A percentile compares a stretch with the other conserved stretches of the same genome.
These are phyloP conservation scores for Magallana ariakensis DNA, from an alignment of 1,140 invertebrate genomes.

Conservation along the genomic window DNA sequence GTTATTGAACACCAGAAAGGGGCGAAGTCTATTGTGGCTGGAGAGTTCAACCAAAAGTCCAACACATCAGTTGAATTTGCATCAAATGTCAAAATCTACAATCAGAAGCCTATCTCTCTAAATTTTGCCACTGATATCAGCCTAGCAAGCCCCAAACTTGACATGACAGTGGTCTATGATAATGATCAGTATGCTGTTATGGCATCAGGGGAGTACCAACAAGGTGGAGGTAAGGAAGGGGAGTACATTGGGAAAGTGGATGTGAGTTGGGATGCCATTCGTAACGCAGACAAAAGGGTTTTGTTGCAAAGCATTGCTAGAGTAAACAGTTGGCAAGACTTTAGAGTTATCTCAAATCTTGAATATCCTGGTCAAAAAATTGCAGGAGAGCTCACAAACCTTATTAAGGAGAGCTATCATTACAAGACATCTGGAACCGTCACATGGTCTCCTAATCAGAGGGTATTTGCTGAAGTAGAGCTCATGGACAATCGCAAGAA, in stretches of 20 bases:
- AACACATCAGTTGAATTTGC: conserved; percentile 6
- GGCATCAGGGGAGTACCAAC: conserved; percentile 35
- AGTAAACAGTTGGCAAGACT: conserved; percentile 44
- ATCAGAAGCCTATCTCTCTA: conserved; percentile 38
- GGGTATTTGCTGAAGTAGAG: conserved; percentile 50
- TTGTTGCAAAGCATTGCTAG: conserved; percentile 45
- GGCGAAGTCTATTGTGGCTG: conserved; percentile 40
- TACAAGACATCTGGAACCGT: conserved; percentile 54
- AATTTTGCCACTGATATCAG: neutral
- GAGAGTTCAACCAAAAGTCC: conserved; percentile 5
- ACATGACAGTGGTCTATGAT: conserved; percentile 32
- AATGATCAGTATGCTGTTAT: conserved; percentile 42
- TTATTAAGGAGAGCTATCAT: neutral
- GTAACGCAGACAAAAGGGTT: conserved; percentile 49
- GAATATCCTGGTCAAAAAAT: conserved; percentile 52
- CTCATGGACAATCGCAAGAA: conserved; percentile 41
- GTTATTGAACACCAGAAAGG: conserved; percentile 45
- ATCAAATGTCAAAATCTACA: conserved; percentile 41
- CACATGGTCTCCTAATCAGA: conserved; percentile 63
- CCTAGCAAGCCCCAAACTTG: conserved; percentile 15
- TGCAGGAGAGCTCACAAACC: conserved; percentile 53
- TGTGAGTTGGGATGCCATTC: conserved; percentile 64
- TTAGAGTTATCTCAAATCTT: conserved; percentile 40
- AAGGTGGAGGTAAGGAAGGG: conserved; percentile 47
- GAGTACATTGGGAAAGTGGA: conserved; percentile 60